These are phyloP conservation scores for Siniperca knerii DNA, from an alignment of 2,113 vertebrate genomes.

Conservation along the genomic window DNA sequence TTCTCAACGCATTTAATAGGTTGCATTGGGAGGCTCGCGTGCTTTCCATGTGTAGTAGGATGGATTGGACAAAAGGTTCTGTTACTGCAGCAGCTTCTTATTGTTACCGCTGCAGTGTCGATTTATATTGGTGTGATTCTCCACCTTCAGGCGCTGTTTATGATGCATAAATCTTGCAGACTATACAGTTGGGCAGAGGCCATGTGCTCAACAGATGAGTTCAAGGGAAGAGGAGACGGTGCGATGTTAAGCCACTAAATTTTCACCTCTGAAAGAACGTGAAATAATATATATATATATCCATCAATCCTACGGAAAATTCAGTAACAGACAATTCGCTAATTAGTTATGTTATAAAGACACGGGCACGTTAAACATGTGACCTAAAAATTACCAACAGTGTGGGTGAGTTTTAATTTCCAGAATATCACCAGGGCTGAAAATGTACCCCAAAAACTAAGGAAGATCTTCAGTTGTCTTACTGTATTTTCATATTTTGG, in stretches of 20 bases:
- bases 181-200: not conserved
- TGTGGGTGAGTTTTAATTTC: not conserved
- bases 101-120: not conserved
- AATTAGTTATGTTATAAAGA: not conserved
- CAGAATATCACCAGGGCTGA: not conserved
- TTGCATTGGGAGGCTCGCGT: not conserved
- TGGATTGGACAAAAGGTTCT: not conserved
- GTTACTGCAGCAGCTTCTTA: no score
- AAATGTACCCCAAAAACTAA: not conserved
- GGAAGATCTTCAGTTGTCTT: not conserved
- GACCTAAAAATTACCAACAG: not conserved
- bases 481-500: not conserved
- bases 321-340: not conserved
- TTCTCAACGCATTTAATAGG: not conserved
- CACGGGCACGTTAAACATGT: not conserved
- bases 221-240: not conserved
- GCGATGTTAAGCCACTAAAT: not conserved
- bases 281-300: not conserved
- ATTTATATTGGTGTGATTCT: not conserved
- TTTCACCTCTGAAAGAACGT: not conserved
- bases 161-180: not conserved
- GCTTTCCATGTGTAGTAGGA: not conserved
- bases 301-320: not conserved
- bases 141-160: not conserved
- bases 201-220: constrained; percentile 68